Evolutionary conservation across 2,888 invertebrate species (phyloP).

Genomic region (Euzetes globulus): DNA sequence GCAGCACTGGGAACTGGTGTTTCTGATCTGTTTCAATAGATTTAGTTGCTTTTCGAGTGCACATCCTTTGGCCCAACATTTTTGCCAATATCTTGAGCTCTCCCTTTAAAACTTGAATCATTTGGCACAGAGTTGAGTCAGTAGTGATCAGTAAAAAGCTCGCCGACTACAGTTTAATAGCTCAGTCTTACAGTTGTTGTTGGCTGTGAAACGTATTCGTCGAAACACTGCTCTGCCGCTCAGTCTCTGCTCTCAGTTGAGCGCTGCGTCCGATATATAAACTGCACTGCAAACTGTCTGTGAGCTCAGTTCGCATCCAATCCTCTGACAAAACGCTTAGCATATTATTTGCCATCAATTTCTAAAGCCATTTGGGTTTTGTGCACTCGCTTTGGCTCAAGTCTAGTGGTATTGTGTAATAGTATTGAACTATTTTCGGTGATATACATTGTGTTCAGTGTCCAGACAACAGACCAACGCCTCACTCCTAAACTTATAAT

Average conservation of each 20-base stretch:
- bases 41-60: not conserved
- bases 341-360: slow-evolving; percentile 6
- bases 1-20: slow-evolving; percentile 10
- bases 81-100: slow-evolving; percentile 7
- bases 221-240: no score
- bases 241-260: not conserved
- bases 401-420: slow-evolving; percentile 18
- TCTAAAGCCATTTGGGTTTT: not conserved
- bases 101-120: not conserved
- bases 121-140: slow-evolving; percentile 14
- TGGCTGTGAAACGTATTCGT: not conserved
- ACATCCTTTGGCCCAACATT: slow-evolving; percentile 11
- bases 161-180: not conserved
- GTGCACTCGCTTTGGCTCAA: not conserved
- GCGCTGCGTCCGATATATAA: not conserved
- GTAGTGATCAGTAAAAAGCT: slow-evolving; percentile 12
- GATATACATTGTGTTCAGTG: slow-evolving; percentile 27
- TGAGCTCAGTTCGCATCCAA: not conserved
- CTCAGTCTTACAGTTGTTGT: not conserved
- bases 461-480: slow-evolving; percentile 21
- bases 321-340: not conserved
- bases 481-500: not conserved
- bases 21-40: not conserved
- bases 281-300: not conserved
- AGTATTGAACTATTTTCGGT: not conserved